Conservation (phyloP, 2,797 vertebrate genomes). For the Buphagus erythrorhynchus region DNA sequence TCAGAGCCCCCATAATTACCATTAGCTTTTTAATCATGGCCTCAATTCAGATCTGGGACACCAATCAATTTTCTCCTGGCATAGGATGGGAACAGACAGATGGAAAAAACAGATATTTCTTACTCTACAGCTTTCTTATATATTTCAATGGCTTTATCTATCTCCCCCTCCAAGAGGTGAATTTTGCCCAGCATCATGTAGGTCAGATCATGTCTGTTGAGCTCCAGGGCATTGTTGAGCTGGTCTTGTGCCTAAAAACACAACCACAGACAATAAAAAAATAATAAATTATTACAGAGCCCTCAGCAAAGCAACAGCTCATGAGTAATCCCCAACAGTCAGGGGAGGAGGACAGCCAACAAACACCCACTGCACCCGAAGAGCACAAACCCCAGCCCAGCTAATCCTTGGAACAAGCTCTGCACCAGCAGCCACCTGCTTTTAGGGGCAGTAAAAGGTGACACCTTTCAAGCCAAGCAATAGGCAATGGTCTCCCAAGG, state of each 20-base stretch:
- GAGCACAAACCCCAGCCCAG: not conserved
- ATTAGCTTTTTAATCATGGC: slow-evolving; percentile 11
- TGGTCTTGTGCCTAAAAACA: slow-evolving; percentile 88
- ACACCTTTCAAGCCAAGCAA: not conserved
- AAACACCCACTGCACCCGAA: not conserved
- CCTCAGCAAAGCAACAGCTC: not conserved
- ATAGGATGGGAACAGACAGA: not conserved
- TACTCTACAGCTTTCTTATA: slow-evolving; percentile 93
- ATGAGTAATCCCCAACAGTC: not conserved
- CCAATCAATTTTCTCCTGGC: not conserved
- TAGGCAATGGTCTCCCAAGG: not conserved
- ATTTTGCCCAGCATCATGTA: slow-evolving; percentile 93
- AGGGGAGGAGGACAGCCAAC: not conserved
- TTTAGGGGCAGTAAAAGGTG: not conserved
- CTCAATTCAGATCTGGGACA: not conserved
- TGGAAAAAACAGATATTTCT: slow-evolving; percentile 59
- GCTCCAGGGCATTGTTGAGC: slow-evolving; percentile 87
- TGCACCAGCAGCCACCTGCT: not conserved
- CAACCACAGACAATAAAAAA: not conserved
- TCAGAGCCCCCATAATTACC: not conserved
- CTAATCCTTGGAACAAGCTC: not conserved
- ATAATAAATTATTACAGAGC: not conserved
- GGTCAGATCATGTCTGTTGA: slow-evolving; percentile 90
- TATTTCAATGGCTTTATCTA: slow-evolving; percentile 89
- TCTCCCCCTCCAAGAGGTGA: slow-evolving; percentile 86